Percentiles rank a stretch among this genome's conserved stretches.
phyloP scores from a whole-genome alignment of 1,140 invertebrate genomes.

The Heterodera schachtii region DNA sequence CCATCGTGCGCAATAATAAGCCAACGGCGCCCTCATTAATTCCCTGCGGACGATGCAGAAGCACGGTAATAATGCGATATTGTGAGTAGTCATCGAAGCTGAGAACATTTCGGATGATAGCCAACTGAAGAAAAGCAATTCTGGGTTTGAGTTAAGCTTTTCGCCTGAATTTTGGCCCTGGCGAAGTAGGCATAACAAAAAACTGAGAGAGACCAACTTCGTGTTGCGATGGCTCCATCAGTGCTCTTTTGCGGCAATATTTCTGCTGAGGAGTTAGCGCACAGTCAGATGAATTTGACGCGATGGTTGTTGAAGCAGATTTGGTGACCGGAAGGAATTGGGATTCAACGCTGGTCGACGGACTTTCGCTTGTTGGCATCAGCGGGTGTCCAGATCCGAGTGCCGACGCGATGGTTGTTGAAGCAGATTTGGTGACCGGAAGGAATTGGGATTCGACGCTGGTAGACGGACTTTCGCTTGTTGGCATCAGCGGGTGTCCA shows the following conservation, averaged over 20 bases:
- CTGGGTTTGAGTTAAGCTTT: too few relatives aligned
- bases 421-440: too few relatives aligned
- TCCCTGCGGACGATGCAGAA: slow-evolving; percentile 11
- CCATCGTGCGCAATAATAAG: slow-evolving; percentile 7
- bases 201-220: neutral
- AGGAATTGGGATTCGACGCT: too few relatives aligned
- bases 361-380: neutral
- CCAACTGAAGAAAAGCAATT: slow-evolving; percentile 2
- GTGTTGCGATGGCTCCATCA: neutral
- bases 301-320: neutral
- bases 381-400: too few relatives aligned
- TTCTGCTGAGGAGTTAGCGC: neutral
- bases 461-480: neutral
- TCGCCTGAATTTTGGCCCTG: too few relatives aligned
- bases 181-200: too few relatives aligned
- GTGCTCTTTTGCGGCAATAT: neutral
- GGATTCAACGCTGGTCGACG: too few relatives aligned
- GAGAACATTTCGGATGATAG: neutral
- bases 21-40: slow-evolving; percentile 16
- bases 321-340: too few relatives aligned
- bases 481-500: neutral
- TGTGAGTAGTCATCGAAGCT: slow-evolving; percentile 6
- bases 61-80: slow-evolving; percentile 8
- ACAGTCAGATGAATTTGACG: neutral
- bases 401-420: too few relatives aligned